phyloP scores from a whole-genome alignment of 2,797 vertebrate species.

The Neosilurus hyrtlii region DNA sequence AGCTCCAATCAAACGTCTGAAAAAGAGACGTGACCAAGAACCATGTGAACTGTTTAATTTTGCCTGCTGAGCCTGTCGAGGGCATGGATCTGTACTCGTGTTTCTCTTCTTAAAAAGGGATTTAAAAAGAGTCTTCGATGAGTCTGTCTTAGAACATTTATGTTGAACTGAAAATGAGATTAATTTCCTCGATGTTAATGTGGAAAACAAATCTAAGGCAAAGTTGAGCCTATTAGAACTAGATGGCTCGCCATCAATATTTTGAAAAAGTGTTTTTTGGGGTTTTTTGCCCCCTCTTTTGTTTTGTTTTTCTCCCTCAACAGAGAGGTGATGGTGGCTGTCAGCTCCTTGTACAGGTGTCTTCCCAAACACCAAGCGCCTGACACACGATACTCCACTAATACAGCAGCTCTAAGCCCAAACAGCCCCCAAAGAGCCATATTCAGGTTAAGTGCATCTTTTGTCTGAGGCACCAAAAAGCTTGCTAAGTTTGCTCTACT shows the following conservation, averaged over 20 bases:
- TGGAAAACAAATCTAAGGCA: conserved; percentile 12
- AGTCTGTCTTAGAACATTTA: neutral
- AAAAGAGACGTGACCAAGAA: conserved; percentile 14
- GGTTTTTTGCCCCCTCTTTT: conserved; percentile 1
- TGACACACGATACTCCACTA: conserved; percentile 72
- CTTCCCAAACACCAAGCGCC: conserved; percentile 61
- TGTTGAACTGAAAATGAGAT: neutral
- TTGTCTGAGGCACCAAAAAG: conserved; percentile 67
- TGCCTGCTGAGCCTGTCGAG: no score
- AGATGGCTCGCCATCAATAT: neutral
- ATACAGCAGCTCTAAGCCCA: conserved; percentile 68
- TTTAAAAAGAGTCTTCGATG: no score
- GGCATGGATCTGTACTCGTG: no score
- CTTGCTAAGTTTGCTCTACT: conserved; percentile 51
- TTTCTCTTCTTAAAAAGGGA: no score
- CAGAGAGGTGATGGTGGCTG: conserved; percentile 36
- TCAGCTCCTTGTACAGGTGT: conserved; percentile 62
- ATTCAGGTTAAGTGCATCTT: conserved; percentile 61
- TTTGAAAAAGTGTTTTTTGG: neutral
- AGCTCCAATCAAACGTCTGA: neutral
- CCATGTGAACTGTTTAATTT: no score
- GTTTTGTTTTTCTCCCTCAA: neutral
- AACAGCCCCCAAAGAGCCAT: conserved; percentile 63
- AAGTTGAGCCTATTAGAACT: neutral
- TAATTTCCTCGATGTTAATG: conserved; percentile 5